phyloP scores from a whole-genome alignment of 2,797 vertebrate species.

The Tokudaia muenninki region DNA sequence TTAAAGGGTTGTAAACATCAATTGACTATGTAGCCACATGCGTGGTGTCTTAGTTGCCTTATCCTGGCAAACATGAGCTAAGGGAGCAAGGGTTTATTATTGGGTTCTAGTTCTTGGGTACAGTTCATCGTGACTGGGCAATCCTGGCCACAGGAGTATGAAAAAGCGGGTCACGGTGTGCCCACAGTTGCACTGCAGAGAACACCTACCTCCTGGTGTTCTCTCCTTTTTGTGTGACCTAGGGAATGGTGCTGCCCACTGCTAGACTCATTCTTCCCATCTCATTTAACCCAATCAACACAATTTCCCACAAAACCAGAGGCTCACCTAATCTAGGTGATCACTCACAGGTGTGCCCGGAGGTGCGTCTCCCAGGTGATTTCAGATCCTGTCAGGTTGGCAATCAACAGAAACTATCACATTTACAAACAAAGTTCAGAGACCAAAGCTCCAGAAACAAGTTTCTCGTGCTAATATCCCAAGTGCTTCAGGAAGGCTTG shows the following conservation, averaged over 20 bases:
- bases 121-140: not conserved
- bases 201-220: too few species aligned
- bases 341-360: not conserved
- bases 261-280: not conserved
- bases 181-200: not conserved
- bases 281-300: not conserved
- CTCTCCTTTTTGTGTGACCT: not conserved
- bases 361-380: not conserved
- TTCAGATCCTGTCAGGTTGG: not conserved
- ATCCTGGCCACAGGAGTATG: too few species aligned
- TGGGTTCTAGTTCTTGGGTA: not conserved
- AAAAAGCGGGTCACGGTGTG: not conserved
- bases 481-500: not conserved
- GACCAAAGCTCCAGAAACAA: not conserved
- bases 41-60: not conserved
- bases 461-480: not conserved
- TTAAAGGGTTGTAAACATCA: not conserved
- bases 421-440: not conserved
- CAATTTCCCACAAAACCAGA: not conserved
- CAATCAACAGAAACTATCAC: not conserved
- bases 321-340: not conserved
- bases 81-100: not conserved
- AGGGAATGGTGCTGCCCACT: not conserved
- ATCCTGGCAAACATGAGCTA: not conserved
- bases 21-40: accelerated